Conservation (phyloP, 2,888 invertebrate genomes). For the Carabus problematicus region DNA sequence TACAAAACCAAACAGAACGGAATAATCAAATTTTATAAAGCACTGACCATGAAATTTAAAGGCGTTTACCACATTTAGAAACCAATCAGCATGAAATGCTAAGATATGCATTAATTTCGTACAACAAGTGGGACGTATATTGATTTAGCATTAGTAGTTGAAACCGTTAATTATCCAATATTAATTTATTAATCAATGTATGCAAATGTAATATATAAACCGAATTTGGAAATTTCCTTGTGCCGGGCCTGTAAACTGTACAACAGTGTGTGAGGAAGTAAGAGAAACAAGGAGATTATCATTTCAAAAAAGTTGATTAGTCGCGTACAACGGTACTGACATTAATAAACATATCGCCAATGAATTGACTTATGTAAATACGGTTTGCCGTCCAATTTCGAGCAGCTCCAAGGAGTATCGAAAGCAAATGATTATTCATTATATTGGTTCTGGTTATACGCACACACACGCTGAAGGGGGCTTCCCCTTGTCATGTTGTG, state of each 20-base stretch:
- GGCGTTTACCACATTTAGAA: slow-evolving; percentile 32
- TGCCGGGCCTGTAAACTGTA: neutral
- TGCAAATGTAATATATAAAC: slow-evolving; percentile 5
- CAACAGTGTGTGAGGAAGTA: neutral
- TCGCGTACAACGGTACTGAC: slow-evolving; percentile 30
- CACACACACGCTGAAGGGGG: slow-evolving; percentile 6
- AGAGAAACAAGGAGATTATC: slow-evolving; percentile 20
- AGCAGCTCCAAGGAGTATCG: neutral
- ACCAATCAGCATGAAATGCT: slow-evolving; percentile 10
- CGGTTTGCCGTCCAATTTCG: slow-evolving; percentile 10
- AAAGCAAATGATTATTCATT: slow-evolving; percentile 5
- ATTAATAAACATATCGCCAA: slow-evolving; percentile 35
- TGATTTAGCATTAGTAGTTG: too few relatives aligned
- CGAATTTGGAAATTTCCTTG: too few relatives aligned
- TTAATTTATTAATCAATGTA: slow-evolving; percentile 5
- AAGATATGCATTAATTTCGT: neutral
- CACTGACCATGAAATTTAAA: slow-evolving; percentile 38
- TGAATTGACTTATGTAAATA: slow-evolving; percentile 37
- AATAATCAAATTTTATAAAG: slow-evolving; percentile 40
- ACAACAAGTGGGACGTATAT: slow-evolving; percentile 1
- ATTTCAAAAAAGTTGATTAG: slow-evolving; percentile 35
- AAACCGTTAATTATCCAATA: too few relatives aligned
- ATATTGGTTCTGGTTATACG: slow-evolving; percentile 3
- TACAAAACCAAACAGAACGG: slow-evolving; percentile 31
- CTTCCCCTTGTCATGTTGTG: neutral